phyloP scores from a whole-genome alignment of 1,140 invertebrate genomes.

The Scaptodrosophila lebanonensis region DNA sequence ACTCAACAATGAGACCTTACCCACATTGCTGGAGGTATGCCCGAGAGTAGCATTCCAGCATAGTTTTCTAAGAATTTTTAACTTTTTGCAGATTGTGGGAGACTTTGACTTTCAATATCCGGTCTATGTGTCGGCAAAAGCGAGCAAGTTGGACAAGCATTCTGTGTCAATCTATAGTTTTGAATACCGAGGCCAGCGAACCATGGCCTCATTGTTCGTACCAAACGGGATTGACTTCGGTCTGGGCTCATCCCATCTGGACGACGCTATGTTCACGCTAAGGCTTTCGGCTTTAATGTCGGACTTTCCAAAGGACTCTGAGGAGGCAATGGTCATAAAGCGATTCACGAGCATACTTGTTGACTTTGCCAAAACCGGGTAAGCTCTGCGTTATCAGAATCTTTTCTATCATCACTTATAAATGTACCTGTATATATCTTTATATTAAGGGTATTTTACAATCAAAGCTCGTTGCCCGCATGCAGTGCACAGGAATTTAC shows the following conservation, averaged over 20 bases:
- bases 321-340: slow-evolving; percentile 24
- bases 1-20: slow-evolving; percentile 37
- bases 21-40: slow-evolving; percentile 2
- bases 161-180: slow-evolving; percentile 42
- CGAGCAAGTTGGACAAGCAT: slow-evolving; percentile 25
- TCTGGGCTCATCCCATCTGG: slow-evolving; percentile 48
- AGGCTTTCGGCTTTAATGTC: slow-evolving; percentile 9
- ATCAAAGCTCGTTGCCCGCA: background rate
- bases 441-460: slow-evolving; percentile 10
- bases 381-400: background rate
- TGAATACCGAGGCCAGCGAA: slow-evolving; percentile 17
- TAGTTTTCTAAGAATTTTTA: background rate
- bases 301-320: slow-evolving; percentile 27
- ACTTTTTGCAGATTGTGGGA: slow-evolving; percentile 18
- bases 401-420: slow-evolving; percentile 22
- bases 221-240: slow-evolving; percentile 1
- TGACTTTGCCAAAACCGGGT: slow-evolving; percentile 51
- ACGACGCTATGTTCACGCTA: slow-evolving; percentile 54
- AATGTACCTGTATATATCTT: background rate
- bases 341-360: slow-evolving; percentile 25
- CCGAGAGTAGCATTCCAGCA: too few species aligned
- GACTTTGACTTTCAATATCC: slow-evolving; percentile 52
- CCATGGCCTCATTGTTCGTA: background rate
- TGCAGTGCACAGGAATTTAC: slow-evolving; percentile 26
- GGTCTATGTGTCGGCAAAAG: slow-evolving; percentile 26